A percentile compares a stretch with the other conserved stretches of the same genome.
Conservation (phyloP, 2,797 vertebrate species). For the Dallia pectoralis region DNA sequence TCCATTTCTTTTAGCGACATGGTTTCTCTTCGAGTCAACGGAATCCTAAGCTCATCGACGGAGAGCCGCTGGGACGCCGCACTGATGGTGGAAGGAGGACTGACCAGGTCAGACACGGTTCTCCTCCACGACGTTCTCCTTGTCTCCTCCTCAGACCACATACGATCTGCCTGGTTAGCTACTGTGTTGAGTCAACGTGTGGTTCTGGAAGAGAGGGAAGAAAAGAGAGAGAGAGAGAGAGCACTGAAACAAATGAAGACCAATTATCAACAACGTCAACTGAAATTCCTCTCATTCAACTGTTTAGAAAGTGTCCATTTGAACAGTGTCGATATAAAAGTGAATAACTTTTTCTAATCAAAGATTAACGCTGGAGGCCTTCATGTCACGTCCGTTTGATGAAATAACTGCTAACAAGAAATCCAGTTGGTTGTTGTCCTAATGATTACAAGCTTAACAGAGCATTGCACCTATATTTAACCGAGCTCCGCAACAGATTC, state of each 20-base stretch:
- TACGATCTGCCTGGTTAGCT: slow-evolving; percentile 87
- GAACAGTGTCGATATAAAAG: neutral
- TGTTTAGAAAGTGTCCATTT: neutral
- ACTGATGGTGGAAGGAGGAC: slow-evolving; percentile 61
- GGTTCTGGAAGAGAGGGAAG: slow-evolving; percentile 80
- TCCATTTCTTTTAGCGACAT: slow-evolving; percentile 72
- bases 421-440: too few species aligned
- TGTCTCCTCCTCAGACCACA: slow-evolving; percentile 71
- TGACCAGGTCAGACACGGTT: slow-evolving; percentile 53
- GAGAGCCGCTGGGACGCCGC: slow-evolving; percentile 74
- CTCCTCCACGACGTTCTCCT: slow-evolving; percentile 70
- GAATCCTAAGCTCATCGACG: slow-evolving; percentile 90
- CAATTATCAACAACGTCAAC: too few species aligned
- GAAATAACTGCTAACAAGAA: too few species aligned
- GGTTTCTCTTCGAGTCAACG: slow-evolving; percentile 87
- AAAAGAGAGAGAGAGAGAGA: slow-evolving; percentile 36
- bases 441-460: too few species aligned
- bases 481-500: too few species aligned
- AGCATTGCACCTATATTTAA: too few species aligned
- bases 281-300: too few species aligned
- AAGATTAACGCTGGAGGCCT: neutral
- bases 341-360: neutral
- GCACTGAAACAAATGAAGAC: slow-evolving; percentile 14
- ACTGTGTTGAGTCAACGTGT: slow-evolving; percentile 98
- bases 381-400: too few species aligned